Conservation (phyloP, 1,140 invertebrate species). For the Lordiphosa stackelbergi region DNA sequence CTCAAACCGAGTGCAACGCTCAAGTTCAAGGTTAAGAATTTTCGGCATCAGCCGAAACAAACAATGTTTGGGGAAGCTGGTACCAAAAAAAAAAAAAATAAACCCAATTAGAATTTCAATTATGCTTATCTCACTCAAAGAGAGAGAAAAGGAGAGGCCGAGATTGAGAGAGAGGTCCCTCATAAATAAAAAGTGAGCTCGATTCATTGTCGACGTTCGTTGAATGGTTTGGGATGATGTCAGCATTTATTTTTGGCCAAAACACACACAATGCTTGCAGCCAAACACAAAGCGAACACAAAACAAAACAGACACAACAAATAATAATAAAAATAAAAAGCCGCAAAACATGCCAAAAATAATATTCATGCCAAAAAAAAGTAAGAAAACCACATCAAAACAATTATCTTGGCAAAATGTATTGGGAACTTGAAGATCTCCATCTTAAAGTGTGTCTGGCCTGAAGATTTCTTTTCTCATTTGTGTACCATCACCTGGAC, state of each 20-base stretch:
- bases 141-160: constrained; percentile 2
- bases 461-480: constrained; percentile 27
- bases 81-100: constrained; percentile 5
- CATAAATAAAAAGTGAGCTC: constrained; percentile 54
- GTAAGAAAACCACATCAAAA: constrained; percentile 8
- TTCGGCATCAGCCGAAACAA: constrained; percentile 2
- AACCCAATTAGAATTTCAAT: constrained; percentile 52
- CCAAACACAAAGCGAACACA: constrained; percentile 43
- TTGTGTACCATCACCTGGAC: too few species aligned
- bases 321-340: constrained; percentile 32
- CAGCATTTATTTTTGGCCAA: constrained; percentile 70
- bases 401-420: not conserved
- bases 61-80: not conserved
- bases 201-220: constrained; percentile 51
- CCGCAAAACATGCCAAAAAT: constrained; percentile 72
- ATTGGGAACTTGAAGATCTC: not conserved
- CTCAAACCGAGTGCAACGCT: constrained; percentile 20
- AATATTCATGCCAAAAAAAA: constrained; percentile 52
- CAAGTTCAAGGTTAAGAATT: constrained; percentile 66
- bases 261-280: constrained; percentile 40
- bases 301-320: constrained; percentile 11
- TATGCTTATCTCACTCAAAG: constrained; percentile 45
- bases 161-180: constrained; percentile 1
- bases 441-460: constrained; percentile 18
- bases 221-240: constrained; percentile 57